A percentile compares a stretch with the other conserved stretches of the same genome.
These are phyloP conservation scores for Copidosoma floridanum DNA, from an alignment of 1,140 invertebrate species.

Conservation along the genomic window DNA sequence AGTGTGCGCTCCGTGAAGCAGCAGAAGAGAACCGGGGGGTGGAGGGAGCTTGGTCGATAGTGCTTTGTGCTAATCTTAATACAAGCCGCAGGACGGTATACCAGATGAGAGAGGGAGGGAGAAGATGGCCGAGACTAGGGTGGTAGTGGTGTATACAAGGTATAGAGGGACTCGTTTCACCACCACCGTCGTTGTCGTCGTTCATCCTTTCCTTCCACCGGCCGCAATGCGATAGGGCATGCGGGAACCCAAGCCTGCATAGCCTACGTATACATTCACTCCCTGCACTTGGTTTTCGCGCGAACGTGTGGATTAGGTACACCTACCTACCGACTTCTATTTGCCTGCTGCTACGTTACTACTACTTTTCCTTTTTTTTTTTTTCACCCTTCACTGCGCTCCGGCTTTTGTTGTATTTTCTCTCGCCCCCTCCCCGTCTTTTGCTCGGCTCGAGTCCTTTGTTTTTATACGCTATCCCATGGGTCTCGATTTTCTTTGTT, in stretches of 20 bases:
- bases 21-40: constrained; percentile 20
- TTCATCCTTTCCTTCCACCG: not conserved
- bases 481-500: constrained; percentile 28
- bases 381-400: constrained; percentile 29
- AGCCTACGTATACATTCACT: constrained; percentile 11
- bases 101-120: constrained; percentile 3
- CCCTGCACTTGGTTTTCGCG: not conserved
- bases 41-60: constrained; percentile 22
- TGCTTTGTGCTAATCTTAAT: constrained; percentile 36
- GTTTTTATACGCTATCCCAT: constrained; percentile 19
- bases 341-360: constrained; percentile 13
- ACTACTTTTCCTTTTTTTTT: constrained; percentile 7
- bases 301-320: not conserved
- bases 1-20: not conserved
- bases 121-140: constrained; percentile 24
- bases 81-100: constrained; percentile 28
- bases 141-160: no score
- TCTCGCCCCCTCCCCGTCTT: constrained; percentile 5
- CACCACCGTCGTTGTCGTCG: not conserved
- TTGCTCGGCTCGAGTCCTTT: not conserved
- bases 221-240: constrained; percentile 30
- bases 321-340: not conserved
- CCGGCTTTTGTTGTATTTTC: constrained; percentile 8
- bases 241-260: constrained; percentile 28
- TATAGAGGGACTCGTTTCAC: constrained; percentile 25